These are phyloP conservation scores for Microctonus aethiopoides DNA, from an alignment of 2,888 invertebrate genomes.

Conservation along the genomic window DNA sequence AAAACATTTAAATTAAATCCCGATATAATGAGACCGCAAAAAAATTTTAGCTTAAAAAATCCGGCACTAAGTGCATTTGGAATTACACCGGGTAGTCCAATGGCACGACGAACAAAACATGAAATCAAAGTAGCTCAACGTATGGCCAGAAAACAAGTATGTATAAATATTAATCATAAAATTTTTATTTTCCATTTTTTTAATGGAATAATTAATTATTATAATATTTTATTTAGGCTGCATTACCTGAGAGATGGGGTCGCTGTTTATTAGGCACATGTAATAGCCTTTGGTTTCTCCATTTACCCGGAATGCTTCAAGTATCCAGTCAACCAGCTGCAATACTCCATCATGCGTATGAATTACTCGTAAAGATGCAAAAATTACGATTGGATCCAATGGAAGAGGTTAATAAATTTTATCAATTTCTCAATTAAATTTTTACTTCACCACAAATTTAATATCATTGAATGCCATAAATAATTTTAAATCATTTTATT, in stretches of 20 bases:
- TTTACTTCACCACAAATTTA: not conserved
- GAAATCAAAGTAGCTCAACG: constrained; percentile 94
- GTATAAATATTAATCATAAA: not conserved
- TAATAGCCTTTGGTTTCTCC: constrained; percentile 95
- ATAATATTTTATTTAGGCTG: constrained; percentile 63
- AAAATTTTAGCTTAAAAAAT: constrained; percentile 60
- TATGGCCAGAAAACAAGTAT: constrained; percentile 72
- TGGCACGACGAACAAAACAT: constrained; percentile 93
- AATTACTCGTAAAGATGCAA: constrained; percentile 88
- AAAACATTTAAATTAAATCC: constrained; percentile 74
- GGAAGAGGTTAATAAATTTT: constrained; percentile 78
- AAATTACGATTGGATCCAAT: constrained; percentile 83
- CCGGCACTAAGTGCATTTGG: constrained; percentile 60
- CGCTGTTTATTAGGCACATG: constrained; percentile 89
- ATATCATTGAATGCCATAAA: not conserved
- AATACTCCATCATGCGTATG: constrained; percentile 75
- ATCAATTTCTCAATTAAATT: not conserved
- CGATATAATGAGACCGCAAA: constrained; percentile 69
- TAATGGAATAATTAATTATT: constrained; percentile 17
- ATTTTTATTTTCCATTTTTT: not conserved
- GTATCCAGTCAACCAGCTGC: constrained; percentile 69
- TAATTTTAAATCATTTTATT: not conserved
- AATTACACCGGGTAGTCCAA: constrained; percentile 83
- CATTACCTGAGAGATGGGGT: constrained; percentile 90
- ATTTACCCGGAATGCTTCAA: constrained; percentile 87